A percentile compares a stretch with the other conserved stretches of the same genome.
Conservation (phyloP, 2,113 vertebrate genomes). For the Hypanus sabinus region DNA sequence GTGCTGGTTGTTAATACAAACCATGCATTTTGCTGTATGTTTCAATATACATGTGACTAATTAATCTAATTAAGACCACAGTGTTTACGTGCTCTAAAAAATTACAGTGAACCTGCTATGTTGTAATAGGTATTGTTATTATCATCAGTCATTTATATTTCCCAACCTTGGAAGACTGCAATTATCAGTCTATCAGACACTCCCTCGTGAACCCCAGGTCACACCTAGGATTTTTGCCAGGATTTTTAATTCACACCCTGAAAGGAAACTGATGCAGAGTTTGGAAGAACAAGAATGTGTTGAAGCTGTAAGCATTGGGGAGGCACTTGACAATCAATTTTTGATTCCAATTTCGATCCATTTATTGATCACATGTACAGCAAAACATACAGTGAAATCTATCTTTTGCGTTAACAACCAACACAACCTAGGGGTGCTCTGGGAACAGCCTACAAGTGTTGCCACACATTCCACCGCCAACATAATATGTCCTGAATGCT, state of each 20-base stretch:
- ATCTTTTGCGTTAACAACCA: no score
- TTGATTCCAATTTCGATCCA: background rate
- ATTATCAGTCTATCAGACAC: slow-evolving; percentile 7
- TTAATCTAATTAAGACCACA: background rate
- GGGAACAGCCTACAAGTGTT: no score
- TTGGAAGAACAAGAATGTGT: background rate
- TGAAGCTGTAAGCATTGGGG: background rate
- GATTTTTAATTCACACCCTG: background rate
- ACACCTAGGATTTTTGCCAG: background rate
- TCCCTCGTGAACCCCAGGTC: background rate
- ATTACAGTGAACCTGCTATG: background rate
- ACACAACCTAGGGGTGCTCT: no score
- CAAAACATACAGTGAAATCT: no score
- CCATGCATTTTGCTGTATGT: no score
- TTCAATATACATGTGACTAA: no score
- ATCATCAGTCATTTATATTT: background rate
- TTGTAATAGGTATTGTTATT: background rate
- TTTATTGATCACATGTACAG: no score
- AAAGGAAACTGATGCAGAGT: background rate
- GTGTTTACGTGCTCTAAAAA: background rate
- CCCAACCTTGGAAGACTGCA: background rate
- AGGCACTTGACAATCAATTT: background rate
- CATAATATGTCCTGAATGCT: no score
- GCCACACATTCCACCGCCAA: no score
- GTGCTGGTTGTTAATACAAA: no score